A percentile compares a stretch with the other conserved stretches of the same genome.
Evolutionary conservation across 2,888 invertebrate genomes (phyloP).

Genomic region (Stenchaetothrips biformis): DNA sequence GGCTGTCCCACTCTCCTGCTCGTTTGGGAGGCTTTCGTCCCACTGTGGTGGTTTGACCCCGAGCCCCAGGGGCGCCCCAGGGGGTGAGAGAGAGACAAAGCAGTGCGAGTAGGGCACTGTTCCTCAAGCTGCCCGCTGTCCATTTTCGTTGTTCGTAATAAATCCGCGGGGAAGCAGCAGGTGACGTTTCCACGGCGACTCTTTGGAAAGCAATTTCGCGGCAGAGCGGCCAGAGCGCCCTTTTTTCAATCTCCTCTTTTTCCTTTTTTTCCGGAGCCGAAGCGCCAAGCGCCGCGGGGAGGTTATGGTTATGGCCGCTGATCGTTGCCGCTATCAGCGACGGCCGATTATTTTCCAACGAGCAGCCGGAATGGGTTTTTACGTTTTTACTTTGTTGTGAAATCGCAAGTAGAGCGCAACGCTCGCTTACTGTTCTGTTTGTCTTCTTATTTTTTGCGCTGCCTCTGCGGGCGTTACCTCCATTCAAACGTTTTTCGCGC

Average conservation of each 20-base stretch:
- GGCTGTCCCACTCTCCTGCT: too few relatives aligned
- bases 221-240: neutral
- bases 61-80: too few relatives aligned
- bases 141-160: neutral
- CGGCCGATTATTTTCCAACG: slow-evolving; percentile 7
- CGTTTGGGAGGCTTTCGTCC: too few relatives aligned
- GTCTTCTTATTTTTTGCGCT: neutral
- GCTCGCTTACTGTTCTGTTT: neutral
- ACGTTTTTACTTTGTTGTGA: slow-evolving; percentile 12
- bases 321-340: neutral
- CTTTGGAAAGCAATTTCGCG: slow-evolving; percentile 16
- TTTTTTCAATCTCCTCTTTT: too few relatives aligned
- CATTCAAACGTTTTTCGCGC: too few relatives aligned
- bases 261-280: too few relatives aligned
- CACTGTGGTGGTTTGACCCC: too few relatives aligned
- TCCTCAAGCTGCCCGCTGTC: too few relatives aligned
- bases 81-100: too few relatives aligned
- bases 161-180: neutral
- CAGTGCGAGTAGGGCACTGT: too few relatives aligned
- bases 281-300: too few relatives aligned
- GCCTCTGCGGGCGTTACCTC: too few relatives aligned
- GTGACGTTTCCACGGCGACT: neutral
- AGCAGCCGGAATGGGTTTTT: neutral
- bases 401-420: slow-evolving; percentile 9
- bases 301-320: neutral